Evolutionary conservation across 2,113 vertebrate genomes (phyloP).

Genomic region (Onychorhynchus coronatus): DNA sequence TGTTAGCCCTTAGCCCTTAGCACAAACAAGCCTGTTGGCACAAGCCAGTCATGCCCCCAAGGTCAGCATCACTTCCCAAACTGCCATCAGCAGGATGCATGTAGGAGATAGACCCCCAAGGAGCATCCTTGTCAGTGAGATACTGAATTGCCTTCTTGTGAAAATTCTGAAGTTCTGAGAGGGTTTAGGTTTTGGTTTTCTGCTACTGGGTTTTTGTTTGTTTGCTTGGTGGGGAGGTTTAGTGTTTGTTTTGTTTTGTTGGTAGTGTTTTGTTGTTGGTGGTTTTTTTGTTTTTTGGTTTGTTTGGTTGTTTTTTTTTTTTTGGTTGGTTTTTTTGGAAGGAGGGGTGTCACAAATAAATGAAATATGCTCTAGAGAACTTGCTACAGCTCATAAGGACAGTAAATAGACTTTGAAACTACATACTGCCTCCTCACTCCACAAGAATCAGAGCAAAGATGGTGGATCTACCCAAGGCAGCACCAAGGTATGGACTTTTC

Average conservation of each 20-base stretch:
- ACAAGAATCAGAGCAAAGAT: neutral
- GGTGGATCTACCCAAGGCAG: neutral
- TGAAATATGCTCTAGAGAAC: neutral
- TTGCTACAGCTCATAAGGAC: neutral
- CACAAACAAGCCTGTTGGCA: neutral
- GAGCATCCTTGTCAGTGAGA: neutral
- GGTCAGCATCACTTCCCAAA: neutral
- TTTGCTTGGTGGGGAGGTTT: neutral
- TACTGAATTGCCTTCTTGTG: neutral
- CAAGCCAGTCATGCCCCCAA: neutral
- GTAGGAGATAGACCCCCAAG: neutral
- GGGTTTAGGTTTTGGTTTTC: accelerated
- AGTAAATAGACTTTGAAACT: neutral
- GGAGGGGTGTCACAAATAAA: accelerated
- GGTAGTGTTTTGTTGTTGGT: neutral
- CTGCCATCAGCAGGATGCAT: neutral
- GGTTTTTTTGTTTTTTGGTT: neutral
- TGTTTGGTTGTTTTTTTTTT: too few species aligned
- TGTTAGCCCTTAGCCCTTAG: neutral
- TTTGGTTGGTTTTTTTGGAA: neutral
- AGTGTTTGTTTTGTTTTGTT: neutral
- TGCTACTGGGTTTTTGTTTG: neutral
- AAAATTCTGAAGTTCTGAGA: neutral
- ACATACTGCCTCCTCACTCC: neutral
- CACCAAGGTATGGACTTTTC: neutral